These are phyloP conservation scores for Thereva nobilitata DNA, from an alignment of 2,888 invertebrate species.

Conservation along the genomic window DNA sequence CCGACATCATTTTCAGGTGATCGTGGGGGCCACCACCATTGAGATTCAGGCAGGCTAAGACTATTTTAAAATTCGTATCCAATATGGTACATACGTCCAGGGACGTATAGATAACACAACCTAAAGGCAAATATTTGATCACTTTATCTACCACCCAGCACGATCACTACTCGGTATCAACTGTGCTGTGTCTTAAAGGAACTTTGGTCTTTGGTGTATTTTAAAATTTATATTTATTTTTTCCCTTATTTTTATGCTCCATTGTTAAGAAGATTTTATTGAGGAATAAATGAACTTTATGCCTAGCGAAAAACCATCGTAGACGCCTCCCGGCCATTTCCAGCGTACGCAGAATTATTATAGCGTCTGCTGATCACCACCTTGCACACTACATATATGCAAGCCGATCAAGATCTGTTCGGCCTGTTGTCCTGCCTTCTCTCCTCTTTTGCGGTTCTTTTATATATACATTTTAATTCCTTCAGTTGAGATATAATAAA, in stretches of 20 bases:
- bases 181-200: constrained; percentile 15
- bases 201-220: constrained; percentile 16
- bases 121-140: constrained; percentile 33
- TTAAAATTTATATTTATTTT: constrained; percentile 16
- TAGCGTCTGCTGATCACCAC: constrained; percentile 32
- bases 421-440: too few species aligned
- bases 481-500: too few species aligned
- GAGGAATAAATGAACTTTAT: constrained; percentile 23
- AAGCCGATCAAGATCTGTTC: too few species aligned
- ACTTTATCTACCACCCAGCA: constrained; percentile 32
- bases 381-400: constrained; percentile 12
- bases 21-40: constrained; percentile 17
- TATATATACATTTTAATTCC: too few species aligned
- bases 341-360: constrained; percentile 25
- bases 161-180: constrained; percentile 22
- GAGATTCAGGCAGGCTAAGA: not conserved
- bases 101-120: constrained; percentile 28
- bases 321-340: constrained; percentile 30
- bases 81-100: not conserved
- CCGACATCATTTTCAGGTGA: not conserved
- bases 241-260: constrained; percentile 24
- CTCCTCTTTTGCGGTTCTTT: too few species aligned
- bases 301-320: constrained; percentile 25
- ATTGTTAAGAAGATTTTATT: constrained; percentile 28
- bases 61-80: constrained; percentile 29